phyloP scores from a whole-genome alignment of 2,797 vertebrate genomes.

The Sebastes melanostomus region DNA sequence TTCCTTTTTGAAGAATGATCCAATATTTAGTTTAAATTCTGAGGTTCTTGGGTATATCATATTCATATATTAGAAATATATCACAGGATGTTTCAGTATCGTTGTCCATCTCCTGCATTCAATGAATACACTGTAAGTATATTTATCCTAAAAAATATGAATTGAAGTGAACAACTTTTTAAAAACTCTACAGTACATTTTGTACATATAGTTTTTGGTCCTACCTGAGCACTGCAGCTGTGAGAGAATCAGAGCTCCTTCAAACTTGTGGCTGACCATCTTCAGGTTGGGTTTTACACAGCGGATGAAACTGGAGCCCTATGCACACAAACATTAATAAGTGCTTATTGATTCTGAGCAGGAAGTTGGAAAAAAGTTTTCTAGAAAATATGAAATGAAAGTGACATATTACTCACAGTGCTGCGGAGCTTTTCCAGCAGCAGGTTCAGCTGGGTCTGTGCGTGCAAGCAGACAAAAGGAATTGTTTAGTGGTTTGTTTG shows the following conservation, averaged over 20 bases:
- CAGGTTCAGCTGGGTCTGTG: constrained; percentile 95
- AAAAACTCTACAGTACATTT: neutral
- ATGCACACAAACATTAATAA: constrained; percentile 25
- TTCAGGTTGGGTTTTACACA: constrained; percentile 99
- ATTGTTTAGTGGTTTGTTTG: constrained; percentile 13
- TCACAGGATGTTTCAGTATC: neutral
- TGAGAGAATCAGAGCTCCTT: constrained; percentile 97
- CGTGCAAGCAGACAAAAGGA: constrained; percentile 56
- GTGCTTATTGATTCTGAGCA: neutral
- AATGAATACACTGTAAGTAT: neutral
- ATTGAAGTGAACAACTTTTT: neutral
- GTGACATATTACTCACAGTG: constrained; percentile 87
- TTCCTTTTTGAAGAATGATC: neutral
- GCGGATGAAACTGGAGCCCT: constrained; percentile 99
- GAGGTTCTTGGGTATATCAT: neutral
- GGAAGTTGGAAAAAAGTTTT: neutral
- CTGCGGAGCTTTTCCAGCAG: constrained; percentile 97
- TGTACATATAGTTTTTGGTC: neutral
- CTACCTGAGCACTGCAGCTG: constrained; percentile 98
- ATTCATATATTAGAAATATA: neutral
- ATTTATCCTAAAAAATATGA: neutral
- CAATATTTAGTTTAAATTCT: neutral
- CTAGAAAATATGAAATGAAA: neutral
- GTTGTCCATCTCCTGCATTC: neutral
- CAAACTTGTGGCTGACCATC: constrained; percentile 98